These are phyloP conservation scores for Desmophyllum pertusum DNA, from an alignment of 92 coral and sea anemone species.

Conservation along the genomic window DNA sequence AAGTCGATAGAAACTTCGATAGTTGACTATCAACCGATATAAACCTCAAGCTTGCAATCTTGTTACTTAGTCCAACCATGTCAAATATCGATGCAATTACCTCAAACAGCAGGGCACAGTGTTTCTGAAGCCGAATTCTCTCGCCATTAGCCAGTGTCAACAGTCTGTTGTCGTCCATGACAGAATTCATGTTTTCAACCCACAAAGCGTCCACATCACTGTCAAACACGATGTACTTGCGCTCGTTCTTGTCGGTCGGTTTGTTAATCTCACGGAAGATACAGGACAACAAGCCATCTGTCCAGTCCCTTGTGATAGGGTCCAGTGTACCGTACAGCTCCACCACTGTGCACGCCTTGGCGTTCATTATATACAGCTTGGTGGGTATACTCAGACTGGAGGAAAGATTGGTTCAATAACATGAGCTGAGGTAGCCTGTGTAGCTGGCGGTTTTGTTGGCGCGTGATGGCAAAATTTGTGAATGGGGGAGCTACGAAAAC, in stretches of 20 bases:
- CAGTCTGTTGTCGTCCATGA: constrained; percentile 98
- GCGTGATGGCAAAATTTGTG: too few species aligned
- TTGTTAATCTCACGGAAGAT: constrained; percentile 99
- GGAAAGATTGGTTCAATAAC: neutral
- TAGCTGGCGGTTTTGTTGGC: too few species aligned
- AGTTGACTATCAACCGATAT: too few species aligned
- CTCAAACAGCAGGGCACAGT: constrained; percentile 98
- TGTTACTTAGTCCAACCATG: too few species aligned
- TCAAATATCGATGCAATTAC: constrained; percentile 54
- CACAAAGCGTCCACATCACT: constrained; percentile 99
- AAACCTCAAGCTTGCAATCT: too few species aligned
- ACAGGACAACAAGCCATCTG: constrained; percentile 94
- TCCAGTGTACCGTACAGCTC: constrained; percentile 97
- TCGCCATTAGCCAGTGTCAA: constrained; percentile 98
- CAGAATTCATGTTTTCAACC: constrained; percentile 99
- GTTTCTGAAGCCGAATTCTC: constrained; percentile 97
- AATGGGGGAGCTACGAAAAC: too few species aligned
- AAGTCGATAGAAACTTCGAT: too few species aligned
- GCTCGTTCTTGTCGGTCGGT: constrained; percentile 98
- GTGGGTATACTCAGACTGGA: constrained; percentile 92
- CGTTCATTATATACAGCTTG: constrained; percentile 89
- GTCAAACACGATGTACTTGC: constrained; percentile 98
- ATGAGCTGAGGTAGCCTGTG: neutral
- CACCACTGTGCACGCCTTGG: constrained; percentile 96
- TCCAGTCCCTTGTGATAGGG: constrained; percentile 99